Base-by-base conservation (phyloP, 2,797 vertebrate species). In the Scyliorhinus canicula region DNA sequence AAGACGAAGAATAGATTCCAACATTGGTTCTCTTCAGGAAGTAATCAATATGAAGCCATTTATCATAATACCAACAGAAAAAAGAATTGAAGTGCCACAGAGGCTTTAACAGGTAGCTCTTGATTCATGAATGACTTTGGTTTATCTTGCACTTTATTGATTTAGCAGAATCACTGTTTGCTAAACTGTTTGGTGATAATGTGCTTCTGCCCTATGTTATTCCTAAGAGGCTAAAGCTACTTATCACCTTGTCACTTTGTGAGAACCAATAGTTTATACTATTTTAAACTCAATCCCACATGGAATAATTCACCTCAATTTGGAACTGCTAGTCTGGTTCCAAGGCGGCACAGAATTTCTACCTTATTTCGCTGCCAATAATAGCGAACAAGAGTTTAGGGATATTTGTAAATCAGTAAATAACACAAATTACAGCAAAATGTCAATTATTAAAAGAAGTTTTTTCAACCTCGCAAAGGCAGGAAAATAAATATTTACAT, bases 21-120 rank as follows among this genome's bases (percentile, higher is more conserved):
- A 55, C 11, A 63, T 90, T 90, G n/a, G 7, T 90, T 88, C 57
- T 57, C 55, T 21, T 35, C 4, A 21, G 40, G 52, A 88, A 35
- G 16, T 63, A 90, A 90, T 90, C 86, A 40, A 90, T 90, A 40
- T 90, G 86, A 90, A 90, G 55, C n/a, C 35, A 63, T 90, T 90
- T 24, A 60, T 90, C 55, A 90, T 63, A 60, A 90, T 9, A n/a
- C 55, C 35, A 90, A 35, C 57, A 40, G 57, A 14, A 9, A 19
- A 90, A 24, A 26, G 55, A 57, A 35, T 57, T 88, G 85, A 57
- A 88, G 85, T 88, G 85, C 55, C 35, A 40, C 19, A 55, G 84
- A 31, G 26, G 1, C 84, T 4, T 90, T 90, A 90, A 40, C 86
- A 60, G 35, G 35, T 40, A 9, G 55, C 86, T 63, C 55, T 90